phyloP scores from a whole-genome alignment of 2,888 invertebrate species.

The Bombylius discolor region DNA sequence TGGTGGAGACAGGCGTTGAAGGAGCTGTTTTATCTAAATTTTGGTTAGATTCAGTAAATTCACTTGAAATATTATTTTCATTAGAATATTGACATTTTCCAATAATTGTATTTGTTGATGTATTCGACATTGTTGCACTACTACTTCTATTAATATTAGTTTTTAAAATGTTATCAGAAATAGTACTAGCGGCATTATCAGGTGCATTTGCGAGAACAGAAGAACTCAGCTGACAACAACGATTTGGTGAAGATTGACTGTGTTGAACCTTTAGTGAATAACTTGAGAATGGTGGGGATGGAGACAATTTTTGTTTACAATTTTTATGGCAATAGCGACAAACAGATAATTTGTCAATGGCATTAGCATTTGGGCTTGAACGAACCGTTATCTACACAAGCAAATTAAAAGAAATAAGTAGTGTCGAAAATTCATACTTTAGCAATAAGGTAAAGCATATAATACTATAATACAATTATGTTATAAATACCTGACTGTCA shows the following conservation, averaged over 20 bases:
- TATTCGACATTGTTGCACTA: slow-evolving; percentile 26
- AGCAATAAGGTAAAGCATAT: no score
- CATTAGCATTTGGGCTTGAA: slow-evolving; percentile 53
- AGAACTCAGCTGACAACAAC: slow-evolving; percentile 33
- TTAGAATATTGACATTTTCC: neutral
- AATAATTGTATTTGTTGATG: slow-evolving; percentile 25
- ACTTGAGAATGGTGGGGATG: slow-evolving; percentile 24
- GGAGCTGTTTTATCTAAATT: neutral
- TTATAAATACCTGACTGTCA: slow-evolving; percentile 54
- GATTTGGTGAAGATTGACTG: slow-evolving; percentile 35
- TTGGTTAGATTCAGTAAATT: neutral
- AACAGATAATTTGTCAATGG: slow-evolving; percentile 56
- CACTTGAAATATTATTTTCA: no score
- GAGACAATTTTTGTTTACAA: slow-evolving; percentile 38
- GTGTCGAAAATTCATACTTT: no score
- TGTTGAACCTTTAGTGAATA: slow-evolving; percentile 36
- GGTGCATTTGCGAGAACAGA: neutral
- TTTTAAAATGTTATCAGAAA: neutral
- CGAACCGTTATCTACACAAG: slow-evolving; percentile 54
- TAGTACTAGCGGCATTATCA: neutral
- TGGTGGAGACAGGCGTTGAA: slow-evolving; percentile 1
- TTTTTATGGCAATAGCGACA: slow-evolving; percentile 69
- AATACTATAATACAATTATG: no score
- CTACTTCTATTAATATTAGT: slow-evolving; percentile 7
- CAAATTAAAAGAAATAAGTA: no score